These are phyloP conservation scores for Corythornis leucogaster DNA, from an alignment of 2,797 vertebrate species.

Conservation along the genomic window DNA sequence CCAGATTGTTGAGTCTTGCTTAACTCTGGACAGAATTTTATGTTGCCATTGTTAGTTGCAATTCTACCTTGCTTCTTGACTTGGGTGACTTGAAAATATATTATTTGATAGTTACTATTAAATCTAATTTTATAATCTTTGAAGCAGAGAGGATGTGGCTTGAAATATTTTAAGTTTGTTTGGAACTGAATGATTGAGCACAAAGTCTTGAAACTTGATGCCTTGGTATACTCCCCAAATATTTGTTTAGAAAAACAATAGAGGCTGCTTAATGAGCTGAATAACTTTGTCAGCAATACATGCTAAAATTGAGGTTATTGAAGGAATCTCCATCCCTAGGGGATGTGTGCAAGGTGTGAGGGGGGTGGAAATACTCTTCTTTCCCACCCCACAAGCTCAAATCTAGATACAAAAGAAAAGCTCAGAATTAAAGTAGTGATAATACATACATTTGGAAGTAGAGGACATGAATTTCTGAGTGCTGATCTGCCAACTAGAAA, in stretches of 20 bases:
- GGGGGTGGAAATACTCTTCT: neutral
- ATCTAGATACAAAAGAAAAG: neutral
- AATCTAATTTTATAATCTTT: neutral
- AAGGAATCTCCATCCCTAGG: neutral
- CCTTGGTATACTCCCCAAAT: neutral
- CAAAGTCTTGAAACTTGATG: neutral
- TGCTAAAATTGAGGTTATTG: neutral
- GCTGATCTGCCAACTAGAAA: neutral
- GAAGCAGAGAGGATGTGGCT: neutral
- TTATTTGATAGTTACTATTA: neutral
- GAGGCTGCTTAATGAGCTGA: neutral
- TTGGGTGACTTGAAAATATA: neutral
- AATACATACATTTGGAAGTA: neutral
- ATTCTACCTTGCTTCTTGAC: neutral
- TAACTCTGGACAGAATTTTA: neutral
- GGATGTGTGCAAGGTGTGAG: neutral
- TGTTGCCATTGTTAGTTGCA: neutral
- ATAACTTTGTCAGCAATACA: neutral
- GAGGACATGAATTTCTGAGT: neutral
- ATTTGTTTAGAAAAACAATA: neutral
- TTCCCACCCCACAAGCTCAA: neutral
- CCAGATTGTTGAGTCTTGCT: neutral
- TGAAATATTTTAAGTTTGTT: neutral
- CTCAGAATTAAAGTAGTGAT: neutral
- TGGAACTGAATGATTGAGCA: neutral